A percentile compares a stretch with the other conserved stretches of the same genome.
phyloP scores from a whole-genome alignment of 1,140 invertebrate species.

The Aphelenchoides besseyi region DNA sequence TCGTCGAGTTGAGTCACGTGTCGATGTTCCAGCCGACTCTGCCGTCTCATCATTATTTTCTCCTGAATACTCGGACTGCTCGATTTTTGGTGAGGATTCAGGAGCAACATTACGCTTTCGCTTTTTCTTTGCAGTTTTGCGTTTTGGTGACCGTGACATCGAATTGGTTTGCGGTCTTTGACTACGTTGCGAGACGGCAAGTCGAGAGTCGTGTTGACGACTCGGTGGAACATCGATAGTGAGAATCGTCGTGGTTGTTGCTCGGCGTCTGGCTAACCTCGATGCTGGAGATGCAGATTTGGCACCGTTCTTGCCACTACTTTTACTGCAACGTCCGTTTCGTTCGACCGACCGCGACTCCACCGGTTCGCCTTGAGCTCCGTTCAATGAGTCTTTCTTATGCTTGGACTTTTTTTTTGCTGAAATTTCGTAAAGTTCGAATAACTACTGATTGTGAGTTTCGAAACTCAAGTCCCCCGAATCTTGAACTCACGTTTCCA shows the following conservation, averaged over 20 bases:
- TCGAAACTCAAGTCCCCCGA: background rate
- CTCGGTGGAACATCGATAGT: background rate
- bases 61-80: background rate
- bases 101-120: background rate
- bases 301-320: background rate
- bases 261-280: background rate
- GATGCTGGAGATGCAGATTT: conserved; percentile 1
- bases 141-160: background rate
- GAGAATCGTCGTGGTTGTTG: background rate
- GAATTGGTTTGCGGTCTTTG: background rate
- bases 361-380: background rate
- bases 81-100: background rate
- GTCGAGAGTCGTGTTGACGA: background rate
- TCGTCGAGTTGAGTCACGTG: background rate
- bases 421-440: conserved; percentile 9
- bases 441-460: background rate
- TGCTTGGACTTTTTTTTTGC: background rate
- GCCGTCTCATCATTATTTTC: background rate
- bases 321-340: background rate
- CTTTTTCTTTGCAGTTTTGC: background rate
- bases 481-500: conserved; percentile 40
- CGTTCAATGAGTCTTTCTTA: background rate
- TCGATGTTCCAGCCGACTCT: background rate
- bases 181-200: background rate
- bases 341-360: background rate